These are phyloP conservation scores for Illadopsis cleaveri DNA, from an alignment of 2,113 vertebrate genomes.

Conservation along the genomic window DNA sequence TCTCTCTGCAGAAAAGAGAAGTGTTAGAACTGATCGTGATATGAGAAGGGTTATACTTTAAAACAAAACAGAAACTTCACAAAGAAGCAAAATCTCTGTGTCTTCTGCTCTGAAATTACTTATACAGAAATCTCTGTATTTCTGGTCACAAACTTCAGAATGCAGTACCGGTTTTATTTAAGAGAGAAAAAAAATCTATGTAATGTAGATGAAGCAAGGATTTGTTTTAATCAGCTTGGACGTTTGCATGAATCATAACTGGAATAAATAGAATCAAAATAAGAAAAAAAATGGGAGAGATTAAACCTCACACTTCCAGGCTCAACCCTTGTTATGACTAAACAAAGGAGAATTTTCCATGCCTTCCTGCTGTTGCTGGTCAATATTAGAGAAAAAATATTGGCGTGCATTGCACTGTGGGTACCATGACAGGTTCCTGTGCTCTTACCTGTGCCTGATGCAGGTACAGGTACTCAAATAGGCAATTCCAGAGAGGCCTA, in stretches of 20 bases:
- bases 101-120: not conserved
- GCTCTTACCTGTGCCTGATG: not conserved
- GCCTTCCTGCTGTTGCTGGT: not conserved
- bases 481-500: not conserved
- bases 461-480: not conserved
- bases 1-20: not conserved
- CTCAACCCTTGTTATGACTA: not conserved
- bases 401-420: fast-evolving
- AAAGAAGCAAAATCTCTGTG: not conserved
- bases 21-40: not conserved
- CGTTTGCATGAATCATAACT: not conserved
- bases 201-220: not conserved
- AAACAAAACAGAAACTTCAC: not conserved
- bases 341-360: not conserved
- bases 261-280: not conserved
- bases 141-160: not conserved
- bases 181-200: not conserved
- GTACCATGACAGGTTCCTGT: not conserved
- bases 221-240: not conserved
- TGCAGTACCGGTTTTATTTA: not conserved
- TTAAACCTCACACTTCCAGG: not conserved
- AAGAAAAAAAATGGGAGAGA: not conserved
- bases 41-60: not conserved
- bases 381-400: not conserved
- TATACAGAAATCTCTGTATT: not conserved